phyloP scores from a whole-genome alignment of 2,888 invertebrate species.

The Melitaea athalia region DNA sequence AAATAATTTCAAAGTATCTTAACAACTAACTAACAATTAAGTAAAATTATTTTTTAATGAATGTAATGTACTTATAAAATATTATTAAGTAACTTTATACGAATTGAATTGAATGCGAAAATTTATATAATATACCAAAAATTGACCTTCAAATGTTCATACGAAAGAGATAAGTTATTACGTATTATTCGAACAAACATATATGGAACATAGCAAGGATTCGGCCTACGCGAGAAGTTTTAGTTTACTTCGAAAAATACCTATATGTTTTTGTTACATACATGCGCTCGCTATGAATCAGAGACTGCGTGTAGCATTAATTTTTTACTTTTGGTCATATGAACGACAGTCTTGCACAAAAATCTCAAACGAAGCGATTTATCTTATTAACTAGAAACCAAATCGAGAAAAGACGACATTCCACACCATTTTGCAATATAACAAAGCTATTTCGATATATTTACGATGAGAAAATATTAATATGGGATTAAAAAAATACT shows the following conservation, averaged over 20 bases:
- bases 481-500: not conserved
- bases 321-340: conserved; percentile 25
- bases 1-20: not conserved
- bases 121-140: conserved; percentile 14
- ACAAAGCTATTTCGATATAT: not conserved
- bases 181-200: conserved; percentile 31
- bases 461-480: not conserved
- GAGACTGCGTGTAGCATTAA: conserved; percentile 22
- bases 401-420: conserved; percentile 4
- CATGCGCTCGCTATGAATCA: conserved; percentile 32
- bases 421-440: not conserved
- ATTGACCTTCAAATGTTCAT: conserved; percentile 28
- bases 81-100: not conserved
- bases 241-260: conserved; percentile 25
- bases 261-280: conserved; percentile 9
- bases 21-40: too few species aligned
- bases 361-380: conserved; percentile 15
- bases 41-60: too few species aligned
- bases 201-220: conserved; percentile 34
- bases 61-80: not conserved
- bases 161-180: conserved; percentile 31
- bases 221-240: conserved; percentile 34
- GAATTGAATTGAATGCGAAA: not conserved
- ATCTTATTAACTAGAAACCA: conserved; percentile 15
- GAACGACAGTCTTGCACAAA: conserved; percentile 20